Conservation (phyloP, 2,797 vertebrate genomes). For the Setipinna tenuifilis region DNA sequence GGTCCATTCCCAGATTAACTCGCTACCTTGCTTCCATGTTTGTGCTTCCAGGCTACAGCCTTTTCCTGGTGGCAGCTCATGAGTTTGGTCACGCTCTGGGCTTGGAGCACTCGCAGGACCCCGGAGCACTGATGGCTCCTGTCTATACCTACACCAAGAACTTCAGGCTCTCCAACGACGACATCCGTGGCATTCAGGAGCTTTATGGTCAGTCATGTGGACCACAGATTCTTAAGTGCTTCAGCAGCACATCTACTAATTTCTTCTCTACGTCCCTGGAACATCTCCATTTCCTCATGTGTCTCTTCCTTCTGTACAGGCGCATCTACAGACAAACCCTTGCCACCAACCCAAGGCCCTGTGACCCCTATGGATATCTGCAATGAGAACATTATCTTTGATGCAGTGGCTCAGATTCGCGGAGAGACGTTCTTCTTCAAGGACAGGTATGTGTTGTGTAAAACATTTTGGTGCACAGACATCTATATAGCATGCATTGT, state of each 20-base stretch:
- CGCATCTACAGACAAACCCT: constrained; percentile 74
- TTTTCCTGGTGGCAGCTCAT: constrained; percentile 97
- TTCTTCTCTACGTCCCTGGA: background rate
- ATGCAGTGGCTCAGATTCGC: constrained; percentile 91
- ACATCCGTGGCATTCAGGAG: constrained; percentile 93
- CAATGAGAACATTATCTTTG: constrained; percentile 87
- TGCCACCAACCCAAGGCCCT: constrained; percentile 87
- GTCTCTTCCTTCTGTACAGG: constrained; percentile 67
- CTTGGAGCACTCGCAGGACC: constrained; percentile 94
- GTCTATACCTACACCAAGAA: constrained; percentile 95
- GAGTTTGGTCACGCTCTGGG: constrained; percentile 98
- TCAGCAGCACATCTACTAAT: background rate
- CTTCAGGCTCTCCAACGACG: constrained; percentile 91
- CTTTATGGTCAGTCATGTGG: constrained; percentile 84
- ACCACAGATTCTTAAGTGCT: background rate
- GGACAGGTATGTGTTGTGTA: constrained; percentile 82
- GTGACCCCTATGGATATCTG: constrained; percentile 93
- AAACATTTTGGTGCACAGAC: too few species aligned
- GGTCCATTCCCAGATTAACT: background rate
- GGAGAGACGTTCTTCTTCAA: constrained; percentile 98
- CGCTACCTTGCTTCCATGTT: background rate
- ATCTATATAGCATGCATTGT: background rate
- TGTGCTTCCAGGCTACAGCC: constrained; percentile 86
- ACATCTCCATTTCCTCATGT: background rate
- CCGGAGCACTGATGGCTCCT: constrained; percentile 94